Base-by-base conservation (phyloP, 2,113 vertebrate species). In the Hemichromis elongatus region DNA sequence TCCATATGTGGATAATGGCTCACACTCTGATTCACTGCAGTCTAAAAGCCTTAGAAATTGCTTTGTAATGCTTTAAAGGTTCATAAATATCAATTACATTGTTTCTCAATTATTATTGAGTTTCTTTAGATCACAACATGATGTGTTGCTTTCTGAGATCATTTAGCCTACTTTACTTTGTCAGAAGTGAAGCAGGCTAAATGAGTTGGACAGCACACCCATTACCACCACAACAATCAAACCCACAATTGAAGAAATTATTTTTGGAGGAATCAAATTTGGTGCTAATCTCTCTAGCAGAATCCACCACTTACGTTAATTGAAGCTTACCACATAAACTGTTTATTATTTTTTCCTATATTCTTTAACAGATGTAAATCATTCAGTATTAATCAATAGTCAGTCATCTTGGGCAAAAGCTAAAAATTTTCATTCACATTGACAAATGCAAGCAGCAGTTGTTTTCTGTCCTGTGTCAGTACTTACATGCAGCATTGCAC, bases 321-420 rank as follows among this genome's bases (percentile, higher is more conserved):
- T 45, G 13, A 42, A 45, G 63, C 37, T 68, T 0, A 45, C 21
- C 37, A 42, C 37, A 68, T 12, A 68, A n/a, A 68, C 2, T 16
- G 42, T 68, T 16, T 16, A 42, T 42, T 42, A 13, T 24, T 45
- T 68, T 68, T 24, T 68, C 55, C 56, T 30, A 16, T 30, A 3
- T 42, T 42, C 4, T 68, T 68, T 40, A 13, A 2, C n/a, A 42
- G 13, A 80, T 21, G 55, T 47, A 77, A 85, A 89, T 90, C 37
- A 7, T 80, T 94, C 89, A 81, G 47, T 86, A 94, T 88, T 86
- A 86, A 93, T 88, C 66, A 26, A 55, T 82, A 77, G 79, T 81
- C 85, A 87, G 63, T 70, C 85, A 84, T 81, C 79, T 87, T 80
- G 79, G 55, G 54, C 68, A 77, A 88, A 86, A 82, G 59, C 63